Evolutionary conservation across 2,797 vertebrate species (phyloP), one percentile per base, ranked within the genome.

Genomic region (Crenichthys baileyi): DNA sequence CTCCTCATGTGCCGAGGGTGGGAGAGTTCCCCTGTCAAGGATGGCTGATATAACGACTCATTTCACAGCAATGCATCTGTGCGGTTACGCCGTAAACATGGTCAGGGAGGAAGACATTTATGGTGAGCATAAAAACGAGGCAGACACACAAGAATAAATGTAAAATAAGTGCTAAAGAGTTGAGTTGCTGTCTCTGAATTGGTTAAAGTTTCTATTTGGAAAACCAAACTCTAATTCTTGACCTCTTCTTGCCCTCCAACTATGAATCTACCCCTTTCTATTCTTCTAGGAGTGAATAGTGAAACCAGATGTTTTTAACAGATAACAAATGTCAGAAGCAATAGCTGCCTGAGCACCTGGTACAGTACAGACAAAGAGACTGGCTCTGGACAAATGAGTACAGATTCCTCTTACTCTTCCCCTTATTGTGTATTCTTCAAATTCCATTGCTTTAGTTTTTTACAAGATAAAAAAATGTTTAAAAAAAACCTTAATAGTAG

Each of bases 241-340:
- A 91, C 85, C 91, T 89, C 88, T 84, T 67, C 58, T 81, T 91
- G 86, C 39, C 86, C 85, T 89, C 84, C 78, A 78, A 65, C 88
- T 84, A 51, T 88, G 86, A 89, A 79, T 90, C 84, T 80, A 73
- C 39, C 72, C 80, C 83, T 77, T 60, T 88, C 75, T 87, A 68
- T 73, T 89, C 80, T 90, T 90, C 77, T 77, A 68, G 82, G 90
- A 83, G 90, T 76, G 72, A 79, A 92, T 85, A 94, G 85, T 94
- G 76, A 88, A 95, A 93, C 86, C 95, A 96, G 95, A 96, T 96
- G 95, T 94, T 79, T 88, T 87, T 90, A 95, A 95, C 92, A 95
- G 92, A 94, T 94, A 95, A 87, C 94, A 94, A 95, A 94, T 94
- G 94, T 94, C 93, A 92, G 91, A 91, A 81, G 80, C 90, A 88